phyloP scores from a whole-genome alignment of 2,888 invertebrate genomes.

The Acanthosepion esculentum region DNA sequence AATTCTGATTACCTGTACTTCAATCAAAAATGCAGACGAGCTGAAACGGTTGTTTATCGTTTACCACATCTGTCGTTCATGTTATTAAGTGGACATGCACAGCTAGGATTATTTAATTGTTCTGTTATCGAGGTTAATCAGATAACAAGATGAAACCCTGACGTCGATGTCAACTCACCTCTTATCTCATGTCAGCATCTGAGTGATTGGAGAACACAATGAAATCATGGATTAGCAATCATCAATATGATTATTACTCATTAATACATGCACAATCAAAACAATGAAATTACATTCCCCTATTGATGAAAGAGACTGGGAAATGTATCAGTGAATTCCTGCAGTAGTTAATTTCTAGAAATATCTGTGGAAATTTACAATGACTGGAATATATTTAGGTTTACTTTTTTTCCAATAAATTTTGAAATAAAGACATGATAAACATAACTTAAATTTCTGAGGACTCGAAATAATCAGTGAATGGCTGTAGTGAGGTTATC shows the following conservation, averaged over 20 bases:
- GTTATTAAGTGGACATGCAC: not conserved
- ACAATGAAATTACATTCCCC: no score
- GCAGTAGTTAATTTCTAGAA: no score
- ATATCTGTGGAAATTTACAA: no score
- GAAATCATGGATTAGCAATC: not conserved
- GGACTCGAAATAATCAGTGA: no score
- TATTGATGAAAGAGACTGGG: no score
- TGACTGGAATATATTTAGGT: no score
- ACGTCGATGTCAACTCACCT: not conserved
- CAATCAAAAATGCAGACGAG: not conserved
- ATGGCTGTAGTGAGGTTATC: no score
- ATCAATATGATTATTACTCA: not conserved
- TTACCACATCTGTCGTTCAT: not conserved
- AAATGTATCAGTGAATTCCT: no score
- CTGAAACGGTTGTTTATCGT: not conserved
- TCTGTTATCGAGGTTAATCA: not conserved
- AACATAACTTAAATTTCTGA: no score
- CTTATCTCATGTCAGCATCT: not conserved
- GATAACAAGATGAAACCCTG: not conserved
- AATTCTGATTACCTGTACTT: not conserved
- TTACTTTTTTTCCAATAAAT: no score
- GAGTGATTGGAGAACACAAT: not conserved
- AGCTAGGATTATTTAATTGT: slow-evolving; percentile 6
- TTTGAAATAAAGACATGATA: no score
- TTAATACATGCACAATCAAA: not conserved